Conservation (phyloP, 2,113 vertebrate species). For the Tursiops truncatus region DNA sequence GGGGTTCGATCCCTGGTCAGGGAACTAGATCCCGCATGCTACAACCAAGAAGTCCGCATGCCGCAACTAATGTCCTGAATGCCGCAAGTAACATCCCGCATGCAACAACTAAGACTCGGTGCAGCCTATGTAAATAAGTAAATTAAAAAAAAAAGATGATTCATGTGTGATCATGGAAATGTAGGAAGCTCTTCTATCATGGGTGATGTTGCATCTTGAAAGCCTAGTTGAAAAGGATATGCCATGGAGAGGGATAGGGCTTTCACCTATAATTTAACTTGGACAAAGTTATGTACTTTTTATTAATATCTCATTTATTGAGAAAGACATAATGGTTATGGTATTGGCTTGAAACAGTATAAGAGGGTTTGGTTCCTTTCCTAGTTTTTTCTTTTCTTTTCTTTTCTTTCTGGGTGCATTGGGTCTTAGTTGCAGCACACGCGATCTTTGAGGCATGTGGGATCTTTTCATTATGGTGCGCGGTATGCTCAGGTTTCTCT, state of each 20-base stretch:
- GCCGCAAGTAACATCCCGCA: too few relatives aligned
- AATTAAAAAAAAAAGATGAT: not conserved
- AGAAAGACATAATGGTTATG: not conserved
- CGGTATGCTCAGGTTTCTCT: too few relatives aligned
- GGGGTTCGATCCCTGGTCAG: too few relatives aligned
- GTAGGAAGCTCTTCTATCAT: not conserved
- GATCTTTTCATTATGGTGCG: too few relatives aligned
- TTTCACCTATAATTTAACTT: not conserved
- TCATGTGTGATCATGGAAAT: not conserved
- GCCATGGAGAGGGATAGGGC: not conserved
- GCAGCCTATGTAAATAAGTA: too few relatives aligned
- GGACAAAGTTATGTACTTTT: not conserved
- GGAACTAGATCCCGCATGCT: too few relatives aligned
- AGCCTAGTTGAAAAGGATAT: not conserved
- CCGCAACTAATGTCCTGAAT: too few relatives aligned
- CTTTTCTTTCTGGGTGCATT: too few relatives aligned
- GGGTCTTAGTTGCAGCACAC: too few relatives aligned
- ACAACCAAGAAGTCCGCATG: too few relatives aligned
- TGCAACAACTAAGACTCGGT: too few relatives aligned
- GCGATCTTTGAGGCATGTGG: too few relatives aligned
- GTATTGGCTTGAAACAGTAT: not conserved
- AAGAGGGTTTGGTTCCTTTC: not conserved
- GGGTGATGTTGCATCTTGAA: not conserved
- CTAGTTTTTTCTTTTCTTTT: not conserved
- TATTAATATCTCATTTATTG: not conserved